Conservation (phyloP, 2,888 invertebrate genomes). For the Anoplius nigerrimus region DNA sequence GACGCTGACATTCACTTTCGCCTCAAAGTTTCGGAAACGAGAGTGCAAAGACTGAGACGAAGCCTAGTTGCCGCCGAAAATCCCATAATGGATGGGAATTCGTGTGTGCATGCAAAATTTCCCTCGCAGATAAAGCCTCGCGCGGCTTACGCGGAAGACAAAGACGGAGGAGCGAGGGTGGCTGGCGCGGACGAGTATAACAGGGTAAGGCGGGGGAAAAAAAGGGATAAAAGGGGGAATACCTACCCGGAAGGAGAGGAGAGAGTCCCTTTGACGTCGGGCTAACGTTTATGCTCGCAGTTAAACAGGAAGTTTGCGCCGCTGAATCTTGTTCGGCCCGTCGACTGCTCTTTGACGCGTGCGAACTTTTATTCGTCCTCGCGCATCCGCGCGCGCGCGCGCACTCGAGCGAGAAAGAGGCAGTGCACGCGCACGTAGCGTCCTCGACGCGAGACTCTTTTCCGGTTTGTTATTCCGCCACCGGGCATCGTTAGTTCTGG, state of each 20-base stretch:
- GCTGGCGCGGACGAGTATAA: background rate
- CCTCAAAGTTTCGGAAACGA: background rate
- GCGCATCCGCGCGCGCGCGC: too few species aligned
- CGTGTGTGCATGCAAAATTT: slow-evolving; percentile 5
- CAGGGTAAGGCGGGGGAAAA: background rate
- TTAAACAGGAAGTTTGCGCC: too few species aligned
- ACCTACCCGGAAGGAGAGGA: background rate
- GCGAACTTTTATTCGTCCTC: too few species aligned
- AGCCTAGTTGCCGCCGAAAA: slow-evolving; percentile 20
- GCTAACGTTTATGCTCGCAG: too few species aligned
- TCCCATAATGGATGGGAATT: slow-evolving; percentile 16
- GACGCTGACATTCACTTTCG: background rate
- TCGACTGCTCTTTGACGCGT: too few species aligned
- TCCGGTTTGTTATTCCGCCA: too few species aligned
- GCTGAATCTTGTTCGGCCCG: too few species aligned
- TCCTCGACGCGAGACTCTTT: too few species aligned
- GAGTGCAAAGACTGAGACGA: background rate
- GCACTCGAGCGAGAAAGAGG: too few species aligned
- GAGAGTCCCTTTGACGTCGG: too few species aligned
- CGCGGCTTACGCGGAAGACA: slow-evolving; percentile 9
- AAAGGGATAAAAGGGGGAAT: background rate
- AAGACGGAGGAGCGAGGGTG: slow-evolving; percentile 5
- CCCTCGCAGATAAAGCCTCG: slow-evolving; percentile 17
- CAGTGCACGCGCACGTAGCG: too few species aligned
- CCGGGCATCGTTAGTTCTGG: too few species aligned